Evolutionary conservation across 92 coral and sea anemone genomes (phyloP), one percentile per base, ranked within the genome.

Genomic region (Phenganax stokvisi): DNA sequence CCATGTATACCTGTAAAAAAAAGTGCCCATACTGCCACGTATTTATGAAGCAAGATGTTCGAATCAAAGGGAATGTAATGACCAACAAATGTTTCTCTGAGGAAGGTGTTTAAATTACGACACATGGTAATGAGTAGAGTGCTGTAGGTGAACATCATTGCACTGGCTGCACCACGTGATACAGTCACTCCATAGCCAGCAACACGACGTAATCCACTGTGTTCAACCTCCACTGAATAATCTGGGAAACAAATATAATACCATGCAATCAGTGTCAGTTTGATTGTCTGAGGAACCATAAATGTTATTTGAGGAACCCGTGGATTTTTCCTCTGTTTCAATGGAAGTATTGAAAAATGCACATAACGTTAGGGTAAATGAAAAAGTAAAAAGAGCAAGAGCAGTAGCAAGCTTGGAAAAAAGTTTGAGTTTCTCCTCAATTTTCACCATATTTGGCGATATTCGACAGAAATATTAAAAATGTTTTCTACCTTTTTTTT

Each of bases 31-130:
- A 79, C 6, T 17, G 83, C 83, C 60, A 79, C 69, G 20, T 79
- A 79, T 79, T 79, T 79, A 28, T 79, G 83, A 20, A 79, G 65
- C 44, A 69, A 55, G 25, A 79, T 52, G 37, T 67, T 69, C 9
- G 83, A 79, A 64, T 79, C 83, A 64, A 79, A 79, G 0, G 83
- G 83, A 15, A 79, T 56, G 56, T 69, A 79, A 29, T 79, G 68
- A 30, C 67, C 69, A 47, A 79, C 15, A 12, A 79, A 79, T 3
- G 83, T 79, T 20, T 79, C 83, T 65, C 83, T 12, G 1, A 79
- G 51, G 57, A 79, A 79, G 7, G 83, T 79, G 27, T 63, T 79
- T 30, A 55, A 54, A 30, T 79, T 79, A 3, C 83, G 72, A 79
- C 83, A 61, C 83, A 79, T 79, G 20, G 83, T 79, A 10, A 79